A percentile compares a stretch with the other conserved stretches of the same genome.
Conservation (phyloP, 2,888 invertebrate species). For the Aquatica leii region DNA sequence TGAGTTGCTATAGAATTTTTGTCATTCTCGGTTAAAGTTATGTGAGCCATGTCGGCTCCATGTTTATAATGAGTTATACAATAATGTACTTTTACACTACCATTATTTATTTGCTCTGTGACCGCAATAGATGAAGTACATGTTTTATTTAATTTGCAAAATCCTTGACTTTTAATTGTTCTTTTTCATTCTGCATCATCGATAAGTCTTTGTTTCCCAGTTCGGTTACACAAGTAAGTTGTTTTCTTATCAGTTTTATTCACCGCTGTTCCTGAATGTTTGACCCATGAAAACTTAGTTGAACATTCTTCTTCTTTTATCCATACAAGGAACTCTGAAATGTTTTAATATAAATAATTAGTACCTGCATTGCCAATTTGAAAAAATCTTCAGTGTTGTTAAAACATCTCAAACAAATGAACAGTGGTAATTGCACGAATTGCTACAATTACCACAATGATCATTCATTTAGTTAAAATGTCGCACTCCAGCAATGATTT, state of each 20-base stretch:
- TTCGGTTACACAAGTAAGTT: neutral
- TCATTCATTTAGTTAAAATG: neutral
- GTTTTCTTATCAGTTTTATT: neutral
- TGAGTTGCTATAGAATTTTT: conserved; percentile 2
- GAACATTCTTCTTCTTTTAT: neutral
- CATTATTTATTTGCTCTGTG: neutral
- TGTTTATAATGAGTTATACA: conserved; percentile 3
- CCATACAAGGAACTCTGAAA: neutral
- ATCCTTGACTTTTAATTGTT: neutral
- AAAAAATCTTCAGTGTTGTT: neutral
- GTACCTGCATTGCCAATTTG: neutral
- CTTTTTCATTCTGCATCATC: neutral
- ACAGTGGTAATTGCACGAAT: too few species aligned
- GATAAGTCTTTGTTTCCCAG: neutral
- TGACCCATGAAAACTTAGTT: neutral
- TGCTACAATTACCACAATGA: neutral
- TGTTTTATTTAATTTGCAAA: neutral
- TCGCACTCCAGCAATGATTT: neutral
- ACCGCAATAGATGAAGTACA: neutral
- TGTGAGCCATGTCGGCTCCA: neutral
- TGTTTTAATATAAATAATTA: neutral
- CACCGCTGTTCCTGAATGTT: neutral
- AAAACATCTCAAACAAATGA: too few species aligned
- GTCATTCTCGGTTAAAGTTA: conserved; percentile 3
- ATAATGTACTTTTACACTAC: neutral